phyloP scores from a whole-genome alignment of 2,888 invertebrate genomes.

The Platycnemis pennipes region DNA sequence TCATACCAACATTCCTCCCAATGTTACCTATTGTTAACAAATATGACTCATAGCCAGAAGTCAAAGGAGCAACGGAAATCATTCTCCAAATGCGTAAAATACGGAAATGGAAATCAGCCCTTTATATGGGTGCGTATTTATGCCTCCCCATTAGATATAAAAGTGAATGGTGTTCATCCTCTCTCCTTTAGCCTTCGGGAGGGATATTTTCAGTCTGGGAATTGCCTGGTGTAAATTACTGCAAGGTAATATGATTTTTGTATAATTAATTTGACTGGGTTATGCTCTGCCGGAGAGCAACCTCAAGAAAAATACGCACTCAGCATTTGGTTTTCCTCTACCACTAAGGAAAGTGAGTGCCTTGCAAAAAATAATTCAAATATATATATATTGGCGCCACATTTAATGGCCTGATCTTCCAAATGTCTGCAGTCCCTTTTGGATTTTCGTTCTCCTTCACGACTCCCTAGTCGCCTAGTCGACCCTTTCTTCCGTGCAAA shows the following conservation, averaged over 20 bases:
- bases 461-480: neutral
- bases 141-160: neutral
- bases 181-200: neutral
- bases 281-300: neutral
- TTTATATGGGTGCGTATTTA: neutral
- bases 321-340: neutral
- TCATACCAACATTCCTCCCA: no score
- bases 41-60: neutral
- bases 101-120: neutral
- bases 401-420: neutral
- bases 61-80: neutral
- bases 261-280: slow-evolving; percentile 3
- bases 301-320: neutral
- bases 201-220: neutral
- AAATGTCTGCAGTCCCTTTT: neutral
- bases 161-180: neutral
- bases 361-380: neutral
- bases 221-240: neutral
- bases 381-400: neutral
- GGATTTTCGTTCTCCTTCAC: neutral
- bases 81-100: neutral
- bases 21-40: neutral
- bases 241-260: neutral
- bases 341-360: neutral
- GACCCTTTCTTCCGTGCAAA: slow-evolving; percentile 6